Conservation (phyloP, 2,888 invertebrate genomes). For the Malacosoma neustria region DNA sequence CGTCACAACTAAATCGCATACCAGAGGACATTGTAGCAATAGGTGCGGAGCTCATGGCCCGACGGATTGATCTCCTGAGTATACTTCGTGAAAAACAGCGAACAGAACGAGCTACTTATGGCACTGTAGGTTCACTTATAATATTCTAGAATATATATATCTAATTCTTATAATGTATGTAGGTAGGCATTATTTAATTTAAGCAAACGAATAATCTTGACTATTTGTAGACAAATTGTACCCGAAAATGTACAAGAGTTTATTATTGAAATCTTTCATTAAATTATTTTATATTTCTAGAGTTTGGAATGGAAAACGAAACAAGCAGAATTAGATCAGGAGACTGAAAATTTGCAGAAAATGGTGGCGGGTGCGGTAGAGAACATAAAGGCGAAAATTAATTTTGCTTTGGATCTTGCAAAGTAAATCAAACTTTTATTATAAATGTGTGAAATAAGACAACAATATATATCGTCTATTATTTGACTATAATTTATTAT, state of each 20-base stretch:
- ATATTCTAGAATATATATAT: too few species aligned
- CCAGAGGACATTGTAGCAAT: constrained; percentile 44
- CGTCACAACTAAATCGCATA: constrained; percentile 38
- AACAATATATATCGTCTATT: too few species aligned
- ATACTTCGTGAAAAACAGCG: constrained; percentile 38
- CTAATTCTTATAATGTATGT: too few species aligned
- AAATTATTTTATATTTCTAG: constrained; percentile 20
- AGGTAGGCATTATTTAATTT: too few species aligned
- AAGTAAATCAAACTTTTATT: constrained; percentile 31
- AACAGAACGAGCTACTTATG: constrained; percentile 27
- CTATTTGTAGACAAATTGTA: neutral
- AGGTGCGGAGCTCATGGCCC: constrained; percentile 47
- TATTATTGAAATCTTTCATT: neutral
- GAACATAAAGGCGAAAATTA: constrained; percentile 48
- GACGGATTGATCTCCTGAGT: constrained; percentile 44
- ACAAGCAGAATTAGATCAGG: constrained; percentile 42
- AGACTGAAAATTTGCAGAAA: constrained; percentile 47
- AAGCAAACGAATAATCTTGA: neutral
- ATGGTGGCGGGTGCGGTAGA: constrained; percentile 42
- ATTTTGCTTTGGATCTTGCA: constrained; percentile 37
- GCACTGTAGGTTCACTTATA: constrained; percentile 23
- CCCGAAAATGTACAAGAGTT: neutral
- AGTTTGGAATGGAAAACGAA: constrained; percentile 52
- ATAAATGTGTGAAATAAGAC: too few species aligned
- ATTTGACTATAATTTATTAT: neutral